Evolutionary conservation across 2,888 invertebrate species (phyloP).

Genomic region (Lycia hirtaria): DNA sequence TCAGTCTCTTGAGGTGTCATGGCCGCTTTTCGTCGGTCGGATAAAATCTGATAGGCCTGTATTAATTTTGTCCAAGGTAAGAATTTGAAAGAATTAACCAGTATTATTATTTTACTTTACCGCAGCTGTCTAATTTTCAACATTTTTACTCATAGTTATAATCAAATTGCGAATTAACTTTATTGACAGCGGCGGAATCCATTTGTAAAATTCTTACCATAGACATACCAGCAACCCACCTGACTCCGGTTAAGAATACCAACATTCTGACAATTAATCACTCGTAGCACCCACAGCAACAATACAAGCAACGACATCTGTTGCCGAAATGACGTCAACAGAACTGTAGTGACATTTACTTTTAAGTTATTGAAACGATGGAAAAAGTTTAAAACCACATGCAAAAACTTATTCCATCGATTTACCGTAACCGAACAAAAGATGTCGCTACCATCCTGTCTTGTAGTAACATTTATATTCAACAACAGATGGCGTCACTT

Average conservation of each 20-base stretch:
- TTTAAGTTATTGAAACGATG: conserved; percentile 4
- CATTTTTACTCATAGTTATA: too few relatives aligned
- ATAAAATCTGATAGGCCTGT: conserved; percentile 30
- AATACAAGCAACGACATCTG: conserved; percentile 41
- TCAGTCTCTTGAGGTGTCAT: conserved; percentile 40
- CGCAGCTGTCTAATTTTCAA: conserved; percentile 10
- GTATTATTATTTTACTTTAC: neutral
- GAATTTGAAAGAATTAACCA: conserved; percentile 20
- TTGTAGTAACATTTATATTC: conserved; percentile 28
- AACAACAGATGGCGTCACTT: conserved; percentile 45
- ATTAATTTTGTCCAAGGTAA: conserved; percentile 26
- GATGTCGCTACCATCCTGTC: conserved; percentile 41
- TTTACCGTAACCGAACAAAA: conserved; percentile 29
- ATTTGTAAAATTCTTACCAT: conserved; percentile 17
- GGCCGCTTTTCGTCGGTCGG: conserved; percentile 30
- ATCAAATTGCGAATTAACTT: too few relatives aligned
- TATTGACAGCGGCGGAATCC: conserved; percentile 3
- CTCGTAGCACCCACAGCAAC: conserved; percentile 8
- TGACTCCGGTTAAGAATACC: conserved; percentile 21
- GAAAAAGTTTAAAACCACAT: conserved; percentile 4
- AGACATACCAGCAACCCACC: conserved; percentile 28
- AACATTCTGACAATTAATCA: conserved; percentile 9
- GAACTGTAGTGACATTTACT: conserved; percentile 41
- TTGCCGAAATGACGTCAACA: conserved; percentile 37
- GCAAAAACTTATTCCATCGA: conserved; percentile 11